Evolutionary conservation across 2,797 vertebrate species (phyloP).

Genomic region (Huso huso): DNA sequence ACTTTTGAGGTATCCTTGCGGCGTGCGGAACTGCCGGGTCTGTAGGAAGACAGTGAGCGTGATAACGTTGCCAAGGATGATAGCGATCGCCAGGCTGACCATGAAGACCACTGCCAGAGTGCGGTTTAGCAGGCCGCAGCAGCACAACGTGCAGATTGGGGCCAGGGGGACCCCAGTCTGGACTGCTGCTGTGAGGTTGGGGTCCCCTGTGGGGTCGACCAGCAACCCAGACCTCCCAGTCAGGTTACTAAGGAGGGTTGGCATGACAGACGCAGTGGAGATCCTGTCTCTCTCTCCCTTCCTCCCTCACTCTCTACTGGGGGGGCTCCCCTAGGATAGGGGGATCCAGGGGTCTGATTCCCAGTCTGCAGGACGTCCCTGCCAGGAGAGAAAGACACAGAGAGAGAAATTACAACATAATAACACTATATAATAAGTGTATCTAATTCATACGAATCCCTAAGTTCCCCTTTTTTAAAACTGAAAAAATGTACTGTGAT

Average conservation of each 20-base stretch:
- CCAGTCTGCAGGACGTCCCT: conserved; percentile 27
- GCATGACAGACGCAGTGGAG: conserved; percentile 36
- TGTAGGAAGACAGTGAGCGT: conserved; percentile 67
- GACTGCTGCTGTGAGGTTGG: conserved; percentile 38
- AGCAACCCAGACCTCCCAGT: conserved; percentile 30
- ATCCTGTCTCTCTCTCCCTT: background rate
- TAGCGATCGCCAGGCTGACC: conserved; percentile 61
- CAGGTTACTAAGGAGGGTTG: conserved; percentile 36
- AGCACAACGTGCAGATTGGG: conserved; percentile 55
- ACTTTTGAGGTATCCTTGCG: conserved; percentile 75
- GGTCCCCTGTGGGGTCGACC: conserved; percentile 25
- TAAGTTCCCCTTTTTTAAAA: too few species aligned
- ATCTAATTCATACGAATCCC: too few species aligned
- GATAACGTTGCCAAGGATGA: conserved; percentile 67
- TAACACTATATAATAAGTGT: too few species aligned
- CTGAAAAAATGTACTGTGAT: too few species aligned
- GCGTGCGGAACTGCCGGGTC: conserved; percentile 59
- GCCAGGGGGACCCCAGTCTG: conserved; percentile 29
- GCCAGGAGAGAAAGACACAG: conserved; percentile 20
- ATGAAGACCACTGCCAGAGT: conserved; percentile 58
- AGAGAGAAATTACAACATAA: conserved; percentile 5
- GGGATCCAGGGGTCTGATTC: conserved; percentile 27
- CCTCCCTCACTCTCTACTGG: background rate
- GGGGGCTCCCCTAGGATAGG: conserved; percentile 22
- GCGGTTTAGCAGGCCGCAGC: conserved; percentile 54